Conservation (phyloP, 2,888 invertebrate genomes). For the Nebria salina region DNA sequence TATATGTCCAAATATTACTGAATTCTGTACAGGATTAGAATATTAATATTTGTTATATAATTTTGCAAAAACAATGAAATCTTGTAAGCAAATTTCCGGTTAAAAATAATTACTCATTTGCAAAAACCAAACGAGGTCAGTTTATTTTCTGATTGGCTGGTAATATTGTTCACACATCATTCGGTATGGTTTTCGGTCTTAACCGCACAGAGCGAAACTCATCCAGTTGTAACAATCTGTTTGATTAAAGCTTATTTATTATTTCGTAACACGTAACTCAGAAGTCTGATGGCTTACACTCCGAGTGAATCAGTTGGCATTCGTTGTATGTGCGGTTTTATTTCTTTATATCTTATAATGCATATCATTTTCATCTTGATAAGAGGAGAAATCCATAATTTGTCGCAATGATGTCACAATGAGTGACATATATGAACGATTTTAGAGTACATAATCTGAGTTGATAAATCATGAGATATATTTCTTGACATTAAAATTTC, state of each 20-base stretch:
- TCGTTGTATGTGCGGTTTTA: not conserved
- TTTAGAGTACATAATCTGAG: not conserved
- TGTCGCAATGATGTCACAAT: not conserved
- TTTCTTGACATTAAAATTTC: not conserved
- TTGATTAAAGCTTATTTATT: conserved; percentile 2
- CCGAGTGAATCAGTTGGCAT: not conserved
- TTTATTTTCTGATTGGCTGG: not conserved
- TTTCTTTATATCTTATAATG: conserved; percentile 8
- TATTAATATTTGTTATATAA: not conserved
- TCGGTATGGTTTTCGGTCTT: not conserved
- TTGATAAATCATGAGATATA: not conserved
- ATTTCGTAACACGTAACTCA: conserved; percentile 3
- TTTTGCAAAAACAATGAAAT: not conserved
- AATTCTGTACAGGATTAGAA: not conserved
- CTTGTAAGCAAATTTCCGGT: not conserved
- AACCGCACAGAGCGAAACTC: not conserved
- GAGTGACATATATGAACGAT: not conserved
- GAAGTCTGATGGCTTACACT: not conserved
- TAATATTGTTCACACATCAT: not conserved
- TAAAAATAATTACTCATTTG: not conserved
- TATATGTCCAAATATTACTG: no score
- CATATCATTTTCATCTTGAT: conserved; percentile 5
- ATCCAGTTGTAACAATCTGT: conserved; percentile 16
- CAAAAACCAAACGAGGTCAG: not conserved
- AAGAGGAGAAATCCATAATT: not conserved